Evolutionary conservation across 2,113 vertebrate species (phyloP), one percentile per base, ranked within the genome.

Genomic region (Upupa epops): DNA sequence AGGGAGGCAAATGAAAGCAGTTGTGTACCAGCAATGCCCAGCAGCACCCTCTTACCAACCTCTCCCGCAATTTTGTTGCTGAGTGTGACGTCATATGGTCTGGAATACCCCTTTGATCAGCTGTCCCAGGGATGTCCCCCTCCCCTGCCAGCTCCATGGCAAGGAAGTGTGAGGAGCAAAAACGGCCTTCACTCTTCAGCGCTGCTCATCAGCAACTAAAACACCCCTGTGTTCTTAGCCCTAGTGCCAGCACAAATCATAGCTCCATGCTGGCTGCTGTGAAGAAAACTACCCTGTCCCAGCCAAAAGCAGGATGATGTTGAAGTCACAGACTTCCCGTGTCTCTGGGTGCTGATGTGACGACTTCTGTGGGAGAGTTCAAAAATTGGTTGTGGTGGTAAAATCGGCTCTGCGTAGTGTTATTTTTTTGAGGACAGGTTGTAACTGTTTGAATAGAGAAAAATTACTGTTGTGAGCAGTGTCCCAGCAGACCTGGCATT

Each of bases 321-420:
- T 68, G 64, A 63, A 59, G 28, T 54, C 69, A 45, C 2, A 19
- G 63, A 14, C 31, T 75, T 87, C 3, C 9, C 40, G 36, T 26
- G 9, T 58, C 21, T 56, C 49, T 61, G 46, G 15, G 18, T 75
- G 25, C 45, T 46, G 31, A 17, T 40, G 10, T 28, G 9, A 42
- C 31, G 49, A 81, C 54, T 58, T 69, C 45, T 65, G 0, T 46
- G 46, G 29, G 15, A 36, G 17, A 42, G 31, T 75, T 93, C 28
- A 69, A 69, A 42, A 69, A 29, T 3, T 65, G 13, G 4, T 58
- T 93, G 28, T 6, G 13, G 12, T 58, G 32, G 55, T 73, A 69
- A 82, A 65, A 76, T 70, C 52, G 54, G 9, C 36, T 95, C 82
- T 70, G 40, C 42, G 6, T 60, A 58, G 79, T 82, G 82, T 28